These are phyloP conservation scores for Drosophila pachea DNA, from an alignment of 1,140 invertebrate genomes.

Conservation along the genomic window DNA sequence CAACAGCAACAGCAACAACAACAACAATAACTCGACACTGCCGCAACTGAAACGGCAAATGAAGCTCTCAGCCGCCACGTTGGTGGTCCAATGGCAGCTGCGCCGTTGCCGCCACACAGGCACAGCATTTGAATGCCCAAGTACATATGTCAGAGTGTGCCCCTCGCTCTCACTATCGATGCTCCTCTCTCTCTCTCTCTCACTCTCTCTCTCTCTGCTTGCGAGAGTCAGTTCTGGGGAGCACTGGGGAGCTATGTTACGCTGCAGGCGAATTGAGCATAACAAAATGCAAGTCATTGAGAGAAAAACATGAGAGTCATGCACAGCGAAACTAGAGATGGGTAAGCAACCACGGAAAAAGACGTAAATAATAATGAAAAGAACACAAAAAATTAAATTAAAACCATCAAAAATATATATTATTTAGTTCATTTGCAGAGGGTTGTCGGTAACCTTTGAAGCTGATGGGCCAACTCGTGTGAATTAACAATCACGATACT, in stretches of 20 bases:
- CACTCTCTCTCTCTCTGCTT: slow-evolving; percentile 10
- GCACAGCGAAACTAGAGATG: slow-evolving; percentile 19
- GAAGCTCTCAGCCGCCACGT: slow-evolving; percentile 66
- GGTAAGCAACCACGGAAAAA: slow-evolving; percentile 4
- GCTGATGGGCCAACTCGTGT: too few relatives aligned
- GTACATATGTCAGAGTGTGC: slow-evolving; percentile 19
- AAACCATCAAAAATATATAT: not conserved
- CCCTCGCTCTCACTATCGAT: slow-evolving; percentile 20
- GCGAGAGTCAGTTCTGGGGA: slow-evolving; percentile 38
- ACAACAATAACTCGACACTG: slow-evolving; percentile 32
- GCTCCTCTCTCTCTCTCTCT: slow-evolving; percentile 21
- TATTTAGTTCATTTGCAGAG: too few relatives aligned
- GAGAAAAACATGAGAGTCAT: slow-evolving; percentile 65
- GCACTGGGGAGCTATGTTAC: slow-evolving; percentile 55
- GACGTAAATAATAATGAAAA: not conserved
- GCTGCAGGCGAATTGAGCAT: slow-evolving; percentile 67
- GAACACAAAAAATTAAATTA: not conserved
- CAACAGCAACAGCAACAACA: slow-evolving; percentile 18
- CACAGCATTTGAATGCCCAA: slow-evolving; percentile 49
- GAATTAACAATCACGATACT: not conserved
- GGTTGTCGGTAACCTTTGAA: too few relatives aligned
- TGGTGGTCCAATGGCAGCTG: slow-evolving; percentile 75
- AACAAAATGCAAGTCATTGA: slow-evolving; percentile 74
- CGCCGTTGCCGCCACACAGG: slow-evolving; percentile 57
- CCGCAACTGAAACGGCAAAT: slow-evolving; percentile 70